Evolutionary conservation across 2,888 invertebrate species (phyloP).

Genomic region (Drosophila longiperda): DNA sequence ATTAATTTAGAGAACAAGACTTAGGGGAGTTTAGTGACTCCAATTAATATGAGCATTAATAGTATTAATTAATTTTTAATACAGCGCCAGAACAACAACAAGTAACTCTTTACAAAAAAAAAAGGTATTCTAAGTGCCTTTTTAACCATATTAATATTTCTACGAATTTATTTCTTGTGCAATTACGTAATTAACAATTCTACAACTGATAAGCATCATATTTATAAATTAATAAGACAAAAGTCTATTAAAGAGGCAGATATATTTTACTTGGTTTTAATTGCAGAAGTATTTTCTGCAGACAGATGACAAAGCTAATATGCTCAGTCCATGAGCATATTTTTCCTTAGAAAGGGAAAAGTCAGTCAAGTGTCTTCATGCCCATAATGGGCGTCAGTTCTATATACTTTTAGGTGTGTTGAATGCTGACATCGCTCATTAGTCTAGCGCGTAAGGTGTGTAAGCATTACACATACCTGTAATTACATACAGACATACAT

Average conservation of each 20-base stretch:
- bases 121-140: not conserved
- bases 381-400: constrained; percentile 34
- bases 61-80: not conserved
- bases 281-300: not conserved
- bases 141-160: not conserved
- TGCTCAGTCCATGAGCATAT: constrained; percentile 6
- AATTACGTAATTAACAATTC: not conserved
- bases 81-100: not conserved
- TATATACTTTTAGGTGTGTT: constrained; percentile 14
- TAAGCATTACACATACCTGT: not conserved
- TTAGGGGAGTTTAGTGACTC: not conserved
- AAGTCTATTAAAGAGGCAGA: not conserved
- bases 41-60: too few species aligned
- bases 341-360: constrained; percentile 13
- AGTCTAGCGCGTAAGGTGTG: constrained; percentile 50
- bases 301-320: constrained; percentile 12
- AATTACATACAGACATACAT: not conserved
- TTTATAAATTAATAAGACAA: not conserved
- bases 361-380: constrained; percentile 43
- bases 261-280: not conserved
- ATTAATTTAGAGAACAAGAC: not conserved
- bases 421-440: constrained; percentile 61
- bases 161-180: not conserved
- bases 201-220: not conserved
- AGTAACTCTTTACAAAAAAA: not conserved